Evolutionary conservation across 2,888 invertebrate genomes (phyloP).

Genomic region (Teleogryllus oceanicus): DNA sequence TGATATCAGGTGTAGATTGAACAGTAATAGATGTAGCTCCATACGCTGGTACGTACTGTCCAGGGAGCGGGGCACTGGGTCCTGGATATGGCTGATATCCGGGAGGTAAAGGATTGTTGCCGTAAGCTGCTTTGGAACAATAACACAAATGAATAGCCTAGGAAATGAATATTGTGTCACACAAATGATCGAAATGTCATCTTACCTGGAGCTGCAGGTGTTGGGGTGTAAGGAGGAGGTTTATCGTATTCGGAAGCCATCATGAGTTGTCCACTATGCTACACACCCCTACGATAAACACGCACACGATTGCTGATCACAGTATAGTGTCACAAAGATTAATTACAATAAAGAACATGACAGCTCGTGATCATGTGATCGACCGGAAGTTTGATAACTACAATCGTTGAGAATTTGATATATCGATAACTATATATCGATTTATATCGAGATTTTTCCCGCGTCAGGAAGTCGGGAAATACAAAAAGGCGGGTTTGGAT

Average conservation of each 20-base stretch:
- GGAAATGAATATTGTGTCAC: no score
- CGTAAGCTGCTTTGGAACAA: not conserved
- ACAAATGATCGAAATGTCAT: no score
- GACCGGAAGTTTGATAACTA: not conserved
- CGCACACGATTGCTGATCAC: no score
- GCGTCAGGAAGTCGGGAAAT: no score
- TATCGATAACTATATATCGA: no score
- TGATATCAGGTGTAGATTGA: constrained; percentile 67
- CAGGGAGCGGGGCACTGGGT: constrained; percentile 34
- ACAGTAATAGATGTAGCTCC: constrained; percentile 55
- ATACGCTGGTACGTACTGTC: constrained; percentile 52
- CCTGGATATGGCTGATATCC: constrained; percentile 54
- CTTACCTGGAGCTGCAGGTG: constrained; percentile 20
- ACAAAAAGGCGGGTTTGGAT: no score
- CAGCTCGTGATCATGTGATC: constrained; percentile 41
- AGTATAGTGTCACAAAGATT: no score
- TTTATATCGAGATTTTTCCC: no score
- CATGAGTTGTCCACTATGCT: not conserved
- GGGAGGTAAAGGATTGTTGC: constrained; percentile 49
- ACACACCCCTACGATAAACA: no score
- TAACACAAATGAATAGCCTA: no score
- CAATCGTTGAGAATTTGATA: not conserved
- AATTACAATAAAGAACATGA: constrained; percentile 38
- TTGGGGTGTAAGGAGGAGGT: constrained; percentile 35
- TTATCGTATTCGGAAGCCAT: constrained; percentile 28